phyloP scores from a whole-genome alignment of 64 coral and sea anemone genomes.

The Montipora cactus region DNA sequence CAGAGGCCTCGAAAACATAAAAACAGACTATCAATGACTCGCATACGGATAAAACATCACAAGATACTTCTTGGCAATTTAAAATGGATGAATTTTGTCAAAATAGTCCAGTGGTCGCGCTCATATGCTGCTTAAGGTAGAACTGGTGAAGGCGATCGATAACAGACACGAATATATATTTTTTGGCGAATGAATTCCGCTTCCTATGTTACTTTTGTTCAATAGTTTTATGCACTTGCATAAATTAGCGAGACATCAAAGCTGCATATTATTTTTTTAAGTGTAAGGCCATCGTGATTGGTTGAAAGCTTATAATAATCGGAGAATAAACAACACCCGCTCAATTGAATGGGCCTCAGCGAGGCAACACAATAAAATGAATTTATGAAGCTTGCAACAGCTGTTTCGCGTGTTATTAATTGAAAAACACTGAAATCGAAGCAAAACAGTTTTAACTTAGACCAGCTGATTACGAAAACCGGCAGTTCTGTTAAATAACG shows the following conservation, averaged over 20 bases:
- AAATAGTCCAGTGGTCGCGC: neutral
- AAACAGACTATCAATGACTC: slow-evolving; percentile 19
- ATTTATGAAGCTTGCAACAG: slow-evolving; percentile 46
- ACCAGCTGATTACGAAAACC: neutral
- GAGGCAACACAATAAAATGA: slow-evolving; percentile 26
- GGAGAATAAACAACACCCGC: slow-evolving; percentile 46
- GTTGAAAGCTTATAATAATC: slow-evolving; percentile 34
- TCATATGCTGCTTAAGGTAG: neutral
- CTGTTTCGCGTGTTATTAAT: slow-evolving; percentile 48
- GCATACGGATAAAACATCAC: neutral
- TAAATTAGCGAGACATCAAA: slow-evolving; percentile 28
- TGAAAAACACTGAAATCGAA: neutral
- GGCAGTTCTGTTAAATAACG: too few relatives aligned
- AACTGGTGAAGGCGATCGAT: neutral
- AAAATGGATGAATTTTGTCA: neutral
- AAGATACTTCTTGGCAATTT: neutral
- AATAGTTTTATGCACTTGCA: slow-evolving; percentile 37
- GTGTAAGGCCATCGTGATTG: slow-evolving; percentile 3
- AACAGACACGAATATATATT: neutral
- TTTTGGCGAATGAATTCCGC: slow-evolving; percentile 30
- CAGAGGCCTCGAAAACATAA: neutral
- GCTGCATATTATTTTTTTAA: slow-evolving; percentile 33
- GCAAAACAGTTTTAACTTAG: neutral
- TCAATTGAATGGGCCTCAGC: slow-evolving; percentile 12
- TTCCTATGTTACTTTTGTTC: slow-evolving; percentile 50